Evolutionary conservation across 2,113 vertebrate species (phyloP).

Genomic region (Zosterops lateralis): DNA sequence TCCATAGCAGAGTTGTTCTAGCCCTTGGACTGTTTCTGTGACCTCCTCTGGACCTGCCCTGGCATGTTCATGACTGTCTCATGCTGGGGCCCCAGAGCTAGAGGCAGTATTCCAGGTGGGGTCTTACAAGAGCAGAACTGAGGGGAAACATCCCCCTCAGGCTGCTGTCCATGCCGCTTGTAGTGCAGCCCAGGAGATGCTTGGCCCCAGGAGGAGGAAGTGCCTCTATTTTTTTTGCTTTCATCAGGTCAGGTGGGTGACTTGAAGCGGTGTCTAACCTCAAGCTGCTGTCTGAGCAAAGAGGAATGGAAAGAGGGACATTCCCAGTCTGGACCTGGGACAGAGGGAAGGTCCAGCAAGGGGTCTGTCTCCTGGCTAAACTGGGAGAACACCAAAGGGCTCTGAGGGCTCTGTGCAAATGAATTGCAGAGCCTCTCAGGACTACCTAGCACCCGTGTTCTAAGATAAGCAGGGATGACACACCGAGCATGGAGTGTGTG

Average conservation of each 20-base stretch:
- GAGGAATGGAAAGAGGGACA: background rate
- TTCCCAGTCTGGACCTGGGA: background rate
- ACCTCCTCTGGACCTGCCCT: background rate
- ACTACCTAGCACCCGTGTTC: background rate
- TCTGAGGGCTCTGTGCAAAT: background rate
- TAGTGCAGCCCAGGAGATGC: fast-evolving
- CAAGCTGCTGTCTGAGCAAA: background rate
- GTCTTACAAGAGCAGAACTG: background rate
- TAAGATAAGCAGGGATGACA: slow-evolving; percentile 48
- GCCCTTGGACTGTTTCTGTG: background rate
- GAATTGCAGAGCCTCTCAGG: background rate
- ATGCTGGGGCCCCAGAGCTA: background rate
- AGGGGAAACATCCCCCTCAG: background rate
- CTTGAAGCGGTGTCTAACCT: fast-evolving
- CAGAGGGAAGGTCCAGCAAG: background rate
- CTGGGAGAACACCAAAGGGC: fast-evolving
- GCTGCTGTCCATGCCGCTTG: fast-evolving
- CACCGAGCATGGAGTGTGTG: slow-evolving; percentile 20
- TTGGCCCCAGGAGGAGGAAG: fast-evolving
- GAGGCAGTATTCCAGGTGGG: background rate
- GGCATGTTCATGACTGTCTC: background rate
- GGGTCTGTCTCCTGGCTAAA: background rate
- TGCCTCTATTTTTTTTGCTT: background rate
- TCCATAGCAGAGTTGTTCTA: background rate
- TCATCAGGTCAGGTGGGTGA: background rate